Evolutionary conservation across 2,888 invertebrate genomes (phyloP).

Genomic region (Chrysotoxum bicinctum): DNA sequence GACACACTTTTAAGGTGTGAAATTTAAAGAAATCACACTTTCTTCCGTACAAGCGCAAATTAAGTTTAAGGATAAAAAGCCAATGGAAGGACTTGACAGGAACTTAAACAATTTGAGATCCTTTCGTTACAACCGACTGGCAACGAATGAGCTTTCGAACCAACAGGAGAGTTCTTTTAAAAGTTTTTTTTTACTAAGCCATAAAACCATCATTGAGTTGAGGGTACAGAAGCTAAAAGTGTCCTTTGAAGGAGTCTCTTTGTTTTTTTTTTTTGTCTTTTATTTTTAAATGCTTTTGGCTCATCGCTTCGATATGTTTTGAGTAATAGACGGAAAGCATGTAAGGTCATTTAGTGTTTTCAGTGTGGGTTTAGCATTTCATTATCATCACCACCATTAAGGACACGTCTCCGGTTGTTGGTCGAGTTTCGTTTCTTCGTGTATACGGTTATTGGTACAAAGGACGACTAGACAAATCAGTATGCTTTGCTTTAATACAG

Average conservation of each 20-base stretch:
- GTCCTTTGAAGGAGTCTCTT: constrained; percentile 20
- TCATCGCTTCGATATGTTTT: constrained; percentile 40
- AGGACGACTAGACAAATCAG: constrained; percentile 45
- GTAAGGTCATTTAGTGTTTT: constrained; percentile 47
- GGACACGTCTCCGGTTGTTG: constrained; percentile 14
- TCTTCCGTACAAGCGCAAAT: not conserved
- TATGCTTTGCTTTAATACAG: constrained; percentile 27
- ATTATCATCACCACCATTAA: constrained; percentile 58
- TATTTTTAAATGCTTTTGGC: constrained; percentile 33
- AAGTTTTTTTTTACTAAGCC: constrained; percentile 30
- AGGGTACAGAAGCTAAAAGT: not conserved
- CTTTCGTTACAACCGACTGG: constrained; percentile 58
- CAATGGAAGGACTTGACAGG: not conserved
- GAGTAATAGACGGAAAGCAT: constrained; percentile 35
- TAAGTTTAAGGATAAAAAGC: not conserved
- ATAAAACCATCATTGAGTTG: not conserved
- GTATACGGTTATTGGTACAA: constrained; percentile 9
- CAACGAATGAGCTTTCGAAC: constrained; percentile 69
- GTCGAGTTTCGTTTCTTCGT: constrained; percentile 3
- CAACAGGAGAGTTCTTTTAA: constrained; percentile 54
- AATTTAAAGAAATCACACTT: not conserved
- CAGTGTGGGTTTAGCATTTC: constrained; percentile 64
- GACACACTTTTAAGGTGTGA: not conserved
- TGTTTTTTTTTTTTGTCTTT: constrained; percentile 12
- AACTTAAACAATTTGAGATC: constrained; percentile 32